Percentiles rank a stretch among this genome's conserved stretches.
These are phyloP conservation scores for Agriopis marginaria DNA, from an alignment of 2,888 invertebrate genomes.

Conservation along the genomic window DNA sequence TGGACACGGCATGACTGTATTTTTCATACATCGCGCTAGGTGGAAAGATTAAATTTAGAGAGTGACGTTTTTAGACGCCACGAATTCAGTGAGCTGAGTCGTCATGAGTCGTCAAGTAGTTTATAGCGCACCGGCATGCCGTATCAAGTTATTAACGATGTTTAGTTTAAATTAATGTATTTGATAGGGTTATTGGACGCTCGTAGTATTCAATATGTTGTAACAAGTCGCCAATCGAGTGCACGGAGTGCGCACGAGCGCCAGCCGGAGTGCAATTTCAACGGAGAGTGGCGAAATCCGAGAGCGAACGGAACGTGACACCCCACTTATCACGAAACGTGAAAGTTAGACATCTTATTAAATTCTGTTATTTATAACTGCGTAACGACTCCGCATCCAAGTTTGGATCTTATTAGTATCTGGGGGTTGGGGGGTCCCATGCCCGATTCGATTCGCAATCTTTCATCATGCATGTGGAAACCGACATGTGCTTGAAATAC, in stretches of 20 bases:
- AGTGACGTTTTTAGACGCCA: slow-evolving; percentile 73
- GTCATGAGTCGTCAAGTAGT: slow-evolving; percentile 30
- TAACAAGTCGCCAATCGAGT: slow-evolving; percentile 60
- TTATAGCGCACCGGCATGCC: slow-evolving; percentile 22
- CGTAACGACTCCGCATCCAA: slow-evolving; percentile 54
- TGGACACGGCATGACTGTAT: slow-evolving; percentile 75
- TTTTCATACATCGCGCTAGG: slow-evolving; percentile 71
- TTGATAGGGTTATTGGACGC: slow-evolving; percentile 16
- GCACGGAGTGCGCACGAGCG: slow-evolving; percentile 64
- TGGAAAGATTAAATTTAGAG: slow-evolving; percentile 78
- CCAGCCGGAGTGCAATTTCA: slow-evolving; percentile 72
- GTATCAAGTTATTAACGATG: slow-evolving; percentile 14
- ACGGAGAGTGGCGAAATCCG: slow-evolving; percentile 78
- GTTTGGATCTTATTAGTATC: slow-evolving; percentile 48
- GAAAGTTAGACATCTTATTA: slow-evolving; percentile 80
- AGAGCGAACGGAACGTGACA: slow-evolving; percentile 81
- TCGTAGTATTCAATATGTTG: slow-evolving; percentile 49
- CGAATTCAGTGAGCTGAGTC: slow-evolving; percentile 55
- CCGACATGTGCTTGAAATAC: slow-evolving; percentile 26
- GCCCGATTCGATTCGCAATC: slow-evolving; percentile 39
- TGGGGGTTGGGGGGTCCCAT: slow-evolving; percentile 28
- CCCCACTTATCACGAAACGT: slow-evolving; percentile 78
- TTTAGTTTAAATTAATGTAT: slow-evolving; percentile 29
- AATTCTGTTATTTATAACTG: slow-evolving; percentile 75
- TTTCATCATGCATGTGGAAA: slow-evolving; percentile 32